Base-by-base conservation (phyloP, 2,113 vertebrate species). In the Rissa tridactyla region DNA sequence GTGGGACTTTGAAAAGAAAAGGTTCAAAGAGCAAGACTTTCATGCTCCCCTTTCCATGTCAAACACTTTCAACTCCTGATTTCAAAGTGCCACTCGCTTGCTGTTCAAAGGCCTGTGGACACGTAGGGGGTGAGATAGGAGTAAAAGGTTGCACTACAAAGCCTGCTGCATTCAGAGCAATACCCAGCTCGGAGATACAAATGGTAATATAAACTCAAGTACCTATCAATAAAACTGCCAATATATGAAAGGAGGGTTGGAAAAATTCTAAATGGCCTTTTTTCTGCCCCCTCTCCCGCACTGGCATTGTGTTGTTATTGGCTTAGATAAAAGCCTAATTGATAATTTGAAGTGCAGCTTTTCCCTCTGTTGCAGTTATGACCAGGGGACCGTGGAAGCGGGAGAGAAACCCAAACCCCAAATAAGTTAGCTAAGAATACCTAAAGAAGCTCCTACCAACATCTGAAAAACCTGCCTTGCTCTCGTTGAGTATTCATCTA, bases 1-100 rank as follows among this genome's bases (percentile, higher is more conserved):
- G 82, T 81, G 75, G 92, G 96, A 97, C 98, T 98, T 98, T 98
- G 98, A 98, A 98, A 98, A 97, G 97, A 95, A 92, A 93, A 95
- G 97, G 98, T 99, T 99, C 98, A 99, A 99, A 99, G 99, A 98
- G 98, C 98, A 98, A 97, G 98, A 98, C 98, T 99, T 99, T 98
- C 98, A 98, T 98, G 98, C 98, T 98, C 97, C 96, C 97, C 96
- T 98, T 98, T 98, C 98, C 98, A 97, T 98, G 99, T 98, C 97
- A 95, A 98, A 98, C 96, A 98, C 98, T 99, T 99, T 99, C 98
- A 99, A 99, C 98, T 98, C 95, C 96, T 98, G 98, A 98, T 98
- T 99, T 99, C 99, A 99, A 99, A 99, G 98, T 98, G 98, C 97
- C 98, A 98, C 98, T 98, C 80, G 51, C 97, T 98, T 75, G 96